These are phyloP conservation scores for Oncorhynchus nerka DNA, from an alignment of 2,113 vertebrate genomes.

Conservation along the genomic window DNA sequence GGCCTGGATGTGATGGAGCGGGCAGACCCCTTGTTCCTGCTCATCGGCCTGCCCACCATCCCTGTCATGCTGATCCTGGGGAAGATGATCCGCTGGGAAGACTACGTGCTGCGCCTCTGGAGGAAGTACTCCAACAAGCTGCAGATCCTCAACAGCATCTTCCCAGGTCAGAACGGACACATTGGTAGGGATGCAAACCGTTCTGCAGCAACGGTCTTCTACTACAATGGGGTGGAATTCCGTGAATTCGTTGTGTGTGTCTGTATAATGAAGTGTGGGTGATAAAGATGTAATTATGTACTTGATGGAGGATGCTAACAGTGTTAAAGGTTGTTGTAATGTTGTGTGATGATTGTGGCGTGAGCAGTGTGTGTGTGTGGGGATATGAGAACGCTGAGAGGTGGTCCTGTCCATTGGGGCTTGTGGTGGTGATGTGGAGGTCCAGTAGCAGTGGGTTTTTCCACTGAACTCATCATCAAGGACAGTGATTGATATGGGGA, in stretches of 20 bases:
- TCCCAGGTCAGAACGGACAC: slow-evolving; percentile 85
- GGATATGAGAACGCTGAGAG: too few relatives aligned
- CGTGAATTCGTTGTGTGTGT: too few relatives aligned
- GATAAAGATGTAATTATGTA: neutral
- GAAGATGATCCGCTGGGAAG: slow-evolving; percentile 99
- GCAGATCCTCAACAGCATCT: slow-evolving; percentile 97
- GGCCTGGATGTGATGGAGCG: slow-evolving; percentile 99
- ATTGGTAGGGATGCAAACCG: neutral
- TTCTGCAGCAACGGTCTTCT: neutral
- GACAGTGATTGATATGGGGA: slow-evolving; percentile 17
- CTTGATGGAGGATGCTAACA: too few relatives aligned
- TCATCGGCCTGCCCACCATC: slow-evolving; percentile 98
- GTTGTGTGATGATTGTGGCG: too few relatives aligned
- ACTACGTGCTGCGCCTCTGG: slow-evolving; percentile 96
- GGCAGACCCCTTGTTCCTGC: slow-evolving; percentile 95
- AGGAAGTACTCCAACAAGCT: slow-evolving; percentile 98
- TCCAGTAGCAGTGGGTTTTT: too few relatives aligned
- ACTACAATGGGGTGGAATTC: too few relatives aligned
- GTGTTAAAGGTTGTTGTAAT: too few relatives aligned
- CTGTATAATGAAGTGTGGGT: too few relatives aligned
- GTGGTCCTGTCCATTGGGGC: too few relatives aligned
- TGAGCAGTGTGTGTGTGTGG: too few relatives aligned
- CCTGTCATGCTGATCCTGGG: slow-evolving; percentile 98
- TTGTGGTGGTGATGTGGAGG: too few relatives aligned
- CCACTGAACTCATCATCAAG: slow-evolving; percentile 20